phyloP scores from a whole-genome alignment of 2,888 invertebrate species.

The Alloscopus bannaensis region DNA sequence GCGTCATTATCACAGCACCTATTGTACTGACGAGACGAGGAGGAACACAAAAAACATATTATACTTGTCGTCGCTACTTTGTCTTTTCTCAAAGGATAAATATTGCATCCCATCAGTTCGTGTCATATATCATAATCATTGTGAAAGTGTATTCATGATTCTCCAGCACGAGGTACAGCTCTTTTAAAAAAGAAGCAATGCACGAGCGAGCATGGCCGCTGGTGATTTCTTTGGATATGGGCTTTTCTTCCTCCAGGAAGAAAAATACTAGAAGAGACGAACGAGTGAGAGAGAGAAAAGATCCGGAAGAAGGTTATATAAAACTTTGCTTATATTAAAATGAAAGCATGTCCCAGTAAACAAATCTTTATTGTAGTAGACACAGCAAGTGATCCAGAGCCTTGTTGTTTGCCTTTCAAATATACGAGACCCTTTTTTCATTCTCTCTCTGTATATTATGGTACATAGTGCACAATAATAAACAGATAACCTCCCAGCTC shows the following conservation, averaged over 20 bases:
- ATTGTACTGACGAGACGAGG: not conserved
- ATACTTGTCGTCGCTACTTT: constrained; percentile 29
- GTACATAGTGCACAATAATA: constrained; percentile 5
- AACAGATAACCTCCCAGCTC: too few species aligned
- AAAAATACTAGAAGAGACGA: too few species aligned
- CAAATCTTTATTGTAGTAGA: constrained; percentile 26
- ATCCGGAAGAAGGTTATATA: not conserved
- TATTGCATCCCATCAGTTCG: constrained; percentile 22
- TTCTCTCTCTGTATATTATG: not conserved
- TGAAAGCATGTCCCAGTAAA: constrained; percentile 9
- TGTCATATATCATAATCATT: constrained; percentile 38
- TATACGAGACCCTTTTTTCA: too few species aligned
- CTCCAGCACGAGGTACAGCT: too few species aligned
- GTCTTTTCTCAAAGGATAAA: constrained; percentile 19
- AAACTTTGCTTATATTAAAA: constrained; percentile 10
- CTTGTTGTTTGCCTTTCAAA: not conserved
- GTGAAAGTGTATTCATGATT: constrained; percentile 26
- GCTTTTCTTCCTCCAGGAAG: too few species aligned
- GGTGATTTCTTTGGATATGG: too few species aligned
- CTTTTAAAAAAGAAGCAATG: too few species aligned
- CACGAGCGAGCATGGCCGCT: too few species aligned
- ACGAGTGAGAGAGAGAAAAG: not conserved
- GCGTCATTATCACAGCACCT: too few species aligned
- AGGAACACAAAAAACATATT: constrained; percentile 26
- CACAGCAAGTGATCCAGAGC: not conserved